Evolutionary conservation across 2,797 vertebrate genomes (phyloP), one percentile per base, ranked within the genome.

Genomic region (Chelmon rostratus): DNA sequence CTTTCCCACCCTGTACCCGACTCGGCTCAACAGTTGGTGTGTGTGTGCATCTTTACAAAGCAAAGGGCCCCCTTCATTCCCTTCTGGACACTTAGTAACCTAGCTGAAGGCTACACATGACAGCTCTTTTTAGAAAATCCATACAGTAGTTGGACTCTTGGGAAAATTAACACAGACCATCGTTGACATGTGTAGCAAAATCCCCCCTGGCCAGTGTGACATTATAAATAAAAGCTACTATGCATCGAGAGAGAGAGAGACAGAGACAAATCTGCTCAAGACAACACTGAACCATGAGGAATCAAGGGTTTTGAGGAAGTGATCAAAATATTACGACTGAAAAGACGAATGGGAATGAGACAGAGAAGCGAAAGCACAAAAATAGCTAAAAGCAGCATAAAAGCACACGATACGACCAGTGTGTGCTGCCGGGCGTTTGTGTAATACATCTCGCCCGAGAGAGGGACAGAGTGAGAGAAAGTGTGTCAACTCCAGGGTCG

Each of bases 1-100:
- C 94, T 93, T 94, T 94, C 93, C 91, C 93, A 93, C 88, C 90
- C 87, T 84, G 67, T 71, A 80, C 73, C 71, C 83, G 73, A 78
- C 81, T 76, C 79, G 73, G 78, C 61, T 87, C 80, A 84, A 88
- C 84, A 83, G 88, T 92, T 79, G 68, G 74, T 42, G 66, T 63
- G 33, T 75, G 59, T 63, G 73, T 76, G 73, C 73, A 85, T 88
- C 90, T 84, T 83, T 66, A 83, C 80, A 86, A 68, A 87, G 85
- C 76, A 91, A 91, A 81, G 83, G 82, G 74, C 85, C 86, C 86
- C 83, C 85, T 91, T 89, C 88, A 87, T 90, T 91, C 90, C 76
- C 81, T 82, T 89, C 78, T 81, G 77, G 54, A 82, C 85, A 79
- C 83, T 84, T 82, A 40, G 86, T 81, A 84, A 91, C 90, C 70